Evolutionary conservation across 2,113 vertebrate species (phyloP), one percentile per base, ranked within the genome.

Genomic region (Atherinomorus stipes): DNA sequence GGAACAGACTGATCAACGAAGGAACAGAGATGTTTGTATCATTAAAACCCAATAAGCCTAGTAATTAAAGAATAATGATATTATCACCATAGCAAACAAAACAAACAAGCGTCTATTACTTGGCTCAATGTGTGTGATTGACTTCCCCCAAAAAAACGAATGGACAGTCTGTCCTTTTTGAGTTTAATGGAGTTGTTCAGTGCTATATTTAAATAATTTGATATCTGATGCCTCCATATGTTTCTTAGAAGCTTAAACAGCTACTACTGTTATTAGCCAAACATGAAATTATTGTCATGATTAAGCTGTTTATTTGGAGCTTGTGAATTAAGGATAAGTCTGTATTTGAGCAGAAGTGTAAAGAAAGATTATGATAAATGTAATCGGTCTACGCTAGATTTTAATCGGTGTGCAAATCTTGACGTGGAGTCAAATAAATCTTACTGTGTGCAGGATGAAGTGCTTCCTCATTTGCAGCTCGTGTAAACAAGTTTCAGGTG

Each of bases 11-110:
- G 61, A 42, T 25, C 57, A 26, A 51, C 38, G 9, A 8, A 42
- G 50, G 31, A 60, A 52, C 28, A 25, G 63, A 59, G 15, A 65
- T 62, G 59, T 37, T 49, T 9, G 64, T 59, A 44, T 77, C 25
- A 40, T 4, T 23, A 37, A 66, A 68, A 38, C 40, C 50, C n/a
- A 68, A 21, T 78, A 72, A 75, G 7, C 13, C 25, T 21, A 38
- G 19, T 64, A 44, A 74, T 84, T 3, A 54, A 57, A 50, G n/a
- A 58, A 40, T 76, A 68, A 74, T 62, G 9, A 38, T 12, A 18
- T 74, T 71, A 64, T 84, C 67, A 54, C 75, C 64, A 76, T 62
- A 58, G 71, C 61, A 68, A 81, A 71, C 61, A 22, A 71, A 80
- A 69, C 70, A 71, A 68, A 67, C 47, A 57, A 58, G 7, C 15